Conservation (phyloP, 2,888 invertebrate genomes). For the Zele albiditarsus region DNA sequence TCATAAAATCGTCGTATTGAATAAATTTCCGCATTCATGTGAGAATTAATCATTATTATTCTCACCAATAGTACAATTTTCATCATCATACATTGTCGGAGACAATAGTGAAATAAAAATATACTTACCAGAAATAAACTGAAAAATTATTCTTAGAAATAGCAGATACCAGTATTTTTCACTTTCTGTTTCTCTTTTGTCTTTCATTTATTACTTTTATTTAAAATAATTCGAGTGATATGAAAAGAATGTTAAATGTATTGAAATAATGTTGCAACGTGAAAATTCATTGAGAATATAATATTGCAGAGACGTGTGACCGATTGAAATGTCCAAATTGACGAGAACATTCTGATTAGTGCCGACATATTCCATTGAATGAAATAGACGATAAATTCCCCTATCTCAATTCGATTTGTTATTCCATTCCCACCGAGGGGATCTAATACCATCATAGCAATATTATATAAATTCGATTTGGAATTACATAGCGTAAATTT, state of each 20-base stretch:
- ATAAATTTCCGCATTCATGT: too few species aligned
- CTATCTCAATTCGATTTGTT: not conserved
- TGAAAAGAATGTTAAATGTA: not conserved
- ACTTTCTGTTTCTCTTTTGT: too few species aligned
- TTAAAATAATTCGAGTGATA: not conserved
- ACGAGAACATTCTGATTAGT: not conserved
- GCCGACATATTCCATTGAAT: not conserved
- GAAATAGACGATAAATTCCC: not conserved
- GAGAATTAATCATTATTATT: too few species aligned
- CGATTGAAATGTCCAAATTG: slow-evolving; percentile 12
- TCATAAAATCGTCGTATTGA: not conserved
- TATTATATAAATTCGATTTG: not conserved
- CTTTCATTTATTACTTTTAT: not conserved
- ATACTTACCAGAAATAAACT: too few species aligned
- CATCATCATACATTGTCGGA: too few species aligned
- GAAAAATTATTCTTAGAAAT: too few species aligned
- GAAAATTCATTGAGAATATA: not conserved
- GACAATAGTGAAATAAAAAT: too few species aligned
- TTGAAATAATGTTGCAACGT: not conserved
- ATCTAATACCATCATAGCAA: not conserved
- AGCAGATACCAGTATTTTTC: too few species aligned
- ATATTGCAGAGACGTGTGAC: not conserved
- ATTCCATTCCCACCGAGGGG: not conserved
- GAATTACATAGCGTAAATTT: not conserved
- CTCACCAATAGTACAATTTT: too few species aligned